phyloP scores from a whole-genome alignment of 2,888 invertebrate genomes.

The Tanypteryx hageni region DNA sequence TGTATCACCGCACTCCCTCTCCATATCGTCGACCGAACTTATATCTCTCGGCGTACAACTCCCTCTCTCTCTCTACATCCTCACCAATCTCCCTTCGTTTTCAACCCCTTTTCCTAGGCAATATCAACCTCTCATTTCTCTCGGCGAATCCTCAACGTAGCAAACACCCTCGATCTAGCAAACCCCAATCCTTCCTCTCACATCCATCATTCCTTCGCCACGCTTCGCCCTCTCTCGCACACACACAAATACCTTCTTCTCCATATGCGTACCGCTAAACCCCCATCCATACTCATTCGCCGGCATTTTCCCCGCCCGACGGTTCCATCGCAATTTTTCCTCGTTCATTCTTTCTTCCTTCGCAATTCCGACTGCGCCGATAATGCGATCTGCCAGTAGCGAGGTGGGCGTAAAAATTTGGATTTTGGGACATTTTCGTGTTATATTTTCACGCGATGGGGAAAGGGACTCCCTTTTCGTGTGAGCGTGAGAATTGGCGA shows the following conservation, averaged over 20 bases:
- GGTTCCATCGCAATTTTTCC: neutral
- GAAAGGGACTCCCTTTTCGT: too few species aligned
- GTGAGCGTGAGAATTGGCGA: too few species aligned
- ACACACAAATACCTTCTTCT: neutral
- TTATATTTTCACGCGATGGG: too few species aligned
- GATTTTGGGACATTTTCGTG: too few species aligned
- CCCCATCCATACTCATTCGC: neutral
- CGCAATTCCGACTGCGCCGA: neutral
- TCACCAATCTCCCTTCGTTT: neutral
- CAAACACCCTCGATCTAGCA: neutral
- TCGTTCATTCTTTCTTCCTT: neutral
- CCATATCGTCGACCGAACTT: neutral
- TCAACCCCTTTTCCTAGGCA: neutral
- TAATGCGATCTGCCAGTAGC: too few species aligned
- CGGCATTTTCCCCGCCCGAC: neutral
- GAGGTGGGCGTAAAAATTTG: too few species aligned
- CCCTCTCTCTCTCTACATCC: neutral
- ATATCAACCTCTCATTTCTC: neutral
- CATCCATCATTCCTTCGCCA: conserved; percentile 3
- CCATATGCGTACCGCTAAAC: neutral
- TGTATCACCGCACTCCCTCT: neutral
- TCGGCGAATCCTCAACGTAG: neutral
- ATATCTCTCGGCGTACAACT: too few species aligned
- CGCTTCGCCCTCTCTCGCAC: neutral
- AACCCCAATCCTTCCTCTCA: neutral